phyloP scores from a whole-genome alignment of 2,797 vertebrate genomes.

The Gadopsis marmoratus region DNA sequence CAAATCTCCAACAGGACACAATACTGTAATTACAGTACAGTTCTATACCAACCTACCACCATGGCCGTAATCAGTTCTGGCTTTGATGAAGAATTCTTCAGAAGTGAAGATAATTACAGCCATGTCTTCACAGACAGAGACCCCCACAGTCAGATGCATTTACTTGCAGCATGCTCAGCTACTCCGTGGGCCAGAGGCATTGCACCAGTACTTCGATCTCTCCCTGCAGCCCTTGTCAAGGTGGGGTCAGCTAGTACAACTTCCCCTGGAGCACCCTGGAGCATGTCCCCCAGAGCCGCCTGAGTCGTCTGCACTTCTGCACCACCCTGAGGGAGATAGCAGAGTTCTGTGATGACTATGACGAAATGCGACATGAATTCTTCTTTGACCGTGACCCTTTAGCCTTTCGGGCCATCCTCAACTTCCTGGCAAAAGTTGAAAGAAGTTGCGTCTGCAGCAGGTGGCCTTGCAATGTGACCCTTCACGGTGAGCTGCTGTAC shows the following conservation, averaged over 20 bases:
- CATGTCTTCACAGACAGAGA: conserved; percentile 78
- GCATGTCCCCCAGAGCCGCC: conserved; percentile 88
- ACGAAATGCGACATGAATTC: conserved; percentile 87
- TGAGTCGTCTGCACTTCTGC: conserved; percentile 88
- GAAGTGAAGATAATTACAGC: conserved; percentile 82
- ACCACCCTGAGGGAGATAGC: conserved; percentile 86
- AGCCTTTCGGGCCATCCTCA: conserved; percentile 88
- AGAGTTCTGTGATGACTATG: conserved; percentile 91
- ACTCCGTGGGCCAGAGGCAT: conserved; percentile 70
- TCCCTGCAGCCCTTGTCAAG: conserved; percentile 88
- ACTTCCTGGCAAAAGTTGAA: conserved; percentile 90
- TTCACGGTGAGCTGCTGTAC: conserved; percentile 90
- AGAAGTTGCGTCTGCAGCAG: conserved; percentile 88
- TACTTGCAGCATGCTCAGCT: conserved; percentile 86
- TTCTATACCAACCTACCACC: conserved; percentile 20
- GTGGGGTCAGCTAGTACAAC: conserved; percentile 88
- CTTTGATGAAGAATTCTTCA: conserved; percentile 82
- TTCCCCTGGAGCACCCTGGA: conserved; percentile 93
- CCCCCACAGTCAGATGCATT: conserved; percentile 85
- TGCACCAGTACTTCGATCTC: conserved; percentile 61
- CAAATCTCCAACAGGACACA: conserved; percentile 7
- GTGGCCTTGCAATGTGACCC: conserved; percentile 89
- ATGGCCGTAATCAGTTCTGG: conserved; percentile 88
- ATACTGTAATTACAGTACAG: not conserved
- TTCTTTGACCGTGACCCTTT: conserved; percentile 93